Base-by-base conservation (phyloP, 2,888 invertebrate genomes). In the Physocephala rufipes region DNA sequence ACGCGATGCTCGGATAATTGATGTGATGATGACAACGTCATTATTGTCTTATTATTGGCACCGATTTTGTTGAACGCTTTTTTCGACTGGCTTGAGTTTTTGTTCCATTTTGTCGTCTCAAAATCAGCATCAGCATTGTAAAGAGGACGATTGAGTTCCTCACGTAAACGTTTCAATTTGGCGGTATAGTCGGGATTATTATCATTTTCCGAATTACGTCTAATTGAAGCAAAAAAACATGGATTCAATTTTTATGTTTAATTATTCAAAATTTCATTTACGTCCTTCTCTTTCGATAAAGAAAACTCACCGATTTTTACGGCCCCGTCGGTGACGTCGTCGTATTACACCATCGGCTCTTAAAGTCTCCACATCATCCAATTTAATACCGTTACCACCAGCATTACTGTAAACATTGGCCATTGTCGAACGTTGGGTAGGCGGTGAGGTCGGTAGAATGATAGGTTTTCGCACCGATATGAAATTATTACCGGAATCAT, bases 391-490 rank as follows among this genome's bases (percentile, higher is more conserved):
- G 76, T 86, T 86, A 36, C 86, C 86, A 1, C 86, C 86, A 45
- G 85, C 81, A 78, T 86, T 86, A 72, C 86, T 86, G 70, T 82
- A 86, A 2, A 85, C 85, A 80, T 86, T 86, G 36, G 86, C 80
- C 72, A 84, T 75, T 2, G 86, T 86, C 21, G 86, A 83, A 72
- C 86, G 79, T 36, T 36, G 36, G 24, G 82, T 78, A 5, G 86
- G 86, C 73, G 82, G 68, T 43, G 84, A 81, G 49, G 86, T 86
- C 43, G 85, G 85, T 77, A 85, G 75, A 73, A 85, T 84, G 45
- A 82, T 78, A 43, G 82, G 75, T 67, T 84, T 82, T n/a, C 83
- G 79, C 67, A 82, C 82, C n/a, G 83, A 79, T 28, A 86, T 82
- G 76, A 86, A 86, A 76, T 86, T 86, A 74, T 86, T 85, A 67